A percentile compares a stretch with the other conserved stretches of the same genome.
These are phyloP conservation scores for Sicus ferrugineus DNA, from an alignment of 2,888 invertebrate genomes.

Conservation along the genomic window DNA sequence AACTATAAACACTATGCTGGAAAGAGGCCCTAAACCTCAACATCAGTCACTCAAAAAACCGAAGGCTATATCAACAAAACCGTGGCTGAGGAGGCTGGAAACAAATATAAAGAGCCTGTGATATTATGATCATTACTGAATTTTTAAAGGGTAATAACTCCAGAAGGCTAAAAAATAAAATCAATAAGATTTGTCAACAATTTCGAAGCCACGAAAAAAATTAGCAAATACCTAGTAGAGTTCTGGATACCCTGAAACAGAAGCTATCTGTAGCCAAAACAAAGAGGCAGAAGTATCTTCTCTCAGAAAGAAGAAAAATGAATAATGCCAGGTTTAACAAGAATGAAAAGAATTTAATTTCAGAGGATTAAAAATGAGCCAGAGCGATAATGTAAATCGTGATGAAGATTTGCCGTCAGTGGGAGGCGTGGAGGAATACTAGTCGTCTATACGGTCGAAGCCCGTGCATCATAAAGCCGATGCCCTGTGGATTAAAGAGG, in stretches of 20 bases:
- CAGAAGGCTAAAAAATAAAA: background rate
- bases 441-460: background rate
- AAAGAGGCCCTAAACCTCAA: background rate
- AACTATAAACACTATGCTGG: background rate
- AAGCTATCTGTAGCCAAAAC: background rate
- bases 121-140: background rate
- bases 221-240: background rate
- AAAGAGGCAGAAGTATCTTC: background rate
- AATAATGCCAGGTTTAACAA: background rate
- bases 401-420: background rate
- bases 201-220: background rate
- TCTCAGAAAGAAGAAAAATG: background rate
- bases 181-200: background rate
- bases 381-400: background rate
- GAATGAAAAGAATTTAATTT: background rate
- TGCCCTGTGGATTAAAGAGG: background rate
- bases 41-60: too few species aligned
- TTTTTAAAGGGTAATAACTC: background rate
- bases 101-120: background rate
- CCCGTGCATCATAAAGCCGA: background rate
- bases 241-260: background rate
- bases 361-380: background rate
- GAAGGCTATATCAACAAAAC: background rate
- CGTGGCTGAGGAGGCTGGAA: background rate
- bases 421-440: background rate